Conservation (phyloP, 2,113 vertebrate genomes). For the Dinomys branickii region DNA sequence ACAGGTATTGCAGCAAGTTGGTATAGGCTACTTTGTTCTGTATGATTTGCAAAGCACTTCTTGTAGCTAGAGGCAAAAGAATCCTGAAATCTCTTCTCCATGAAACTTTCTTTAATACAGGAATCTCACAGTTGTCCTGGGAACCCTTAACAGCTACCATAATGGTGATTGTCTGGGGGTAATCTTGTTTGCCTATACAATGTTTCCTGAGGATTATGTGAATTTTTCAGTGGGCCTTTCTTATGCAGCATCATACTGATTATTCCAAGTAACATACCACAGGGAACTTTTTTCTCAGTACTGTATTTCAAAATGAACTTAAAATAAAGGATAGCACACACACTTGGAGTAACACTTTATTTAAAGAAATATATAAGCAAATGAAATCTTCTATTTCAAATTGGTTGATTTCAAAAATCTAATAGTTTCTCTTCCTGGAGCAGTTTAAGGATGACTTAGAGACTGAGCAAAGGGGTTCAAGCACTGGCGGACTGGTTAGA, state of each 20-base stretch:
- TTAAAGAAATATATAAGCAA: background rate
- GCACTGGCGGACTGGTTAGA: background rate
- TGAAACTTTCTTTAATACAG: background rate
- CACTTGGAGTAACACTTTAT: background rate
- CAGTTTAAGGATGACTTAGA: constrained; percentile 8
- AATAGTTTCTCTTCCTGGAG: background rate
- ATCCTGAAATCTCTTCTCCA: background rate
- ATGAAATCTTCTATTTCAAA: constrained; percentile 4
- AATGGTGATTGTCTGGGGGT: background rate
- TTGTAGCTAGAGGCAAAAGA: constrained; percentile 10
- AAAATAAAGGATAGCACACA: constrained; percentile 16
- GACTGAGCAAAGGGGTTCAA: background rate
- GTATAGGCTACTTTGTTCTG: background rate
- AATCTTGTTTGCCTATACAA: constrained; percentile 17
- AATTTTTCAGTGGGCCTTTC: constrained; percentile 10
- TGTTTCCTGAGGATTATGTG: background rate
- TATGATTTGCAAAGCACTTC: constrained; percentile 30
- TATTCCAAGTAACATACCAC: background rate
- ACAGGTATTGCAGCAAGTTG: background rate
- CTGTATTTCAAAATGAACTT: background rate
- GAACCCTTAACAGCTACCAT: background rate
- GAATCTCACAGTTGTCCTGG: constrained; percentile 2
- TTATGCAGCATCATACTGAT: background rate
- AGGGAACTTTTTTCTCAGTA: background rate
- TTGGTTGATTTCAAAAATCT: background rate